Evolutionary conservation across 2,797 vertebrate genomes (phyloP).

Genomic region (Paedocypris micromegethes): DNA sequence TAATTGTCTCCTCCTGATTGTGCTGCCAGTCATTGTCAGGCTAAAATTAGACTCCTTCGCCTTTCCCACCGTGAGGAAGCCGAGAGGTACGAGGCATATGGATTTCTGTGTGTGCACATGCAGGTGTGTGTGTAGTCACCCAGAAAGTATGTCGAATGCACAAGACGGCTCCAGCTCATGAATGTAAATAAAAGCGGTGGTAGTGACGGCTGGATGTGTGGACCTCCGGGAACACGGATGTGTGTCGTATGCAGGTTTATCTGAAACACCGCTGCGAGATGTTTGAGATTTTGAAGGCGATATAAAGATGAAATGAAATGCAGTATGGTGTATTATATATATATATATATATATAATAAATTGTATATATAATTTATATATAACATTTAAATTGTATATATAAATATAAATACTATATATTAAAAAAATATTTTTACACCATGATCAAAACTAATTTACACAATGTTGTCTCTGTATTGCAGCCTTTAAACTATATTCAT

Average conservation of each 20-base stretch:
- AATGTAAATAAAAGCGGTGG: slow-evolving; percentile 32
- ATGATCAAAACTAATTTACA: too few species aligned
- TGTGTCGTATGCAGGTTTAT: neutral
- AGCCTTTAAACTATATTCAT: too few species aligned
- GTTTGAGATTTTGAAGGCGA: neutral
- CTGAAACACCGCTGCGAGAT: neutral
- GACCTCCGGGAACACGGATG: neutral
- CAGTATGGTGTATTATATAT: too few species aligned
- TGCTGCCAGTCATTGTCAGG: slow-evolving; percentile 30
- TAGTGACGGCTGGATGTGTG: neutral
- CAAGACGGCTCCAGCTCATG: slow-evolving; percentile 8
- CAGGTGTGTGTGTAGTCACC: slow-evolving; percentile 3
- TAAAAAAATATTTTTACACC: too few species aligned
- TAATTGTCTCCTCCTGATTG: slow-evolving; percentile 42
- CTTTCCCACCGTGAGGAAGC: slow-evolving; percentile 18
- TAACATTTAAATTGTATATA: too few species aligned
- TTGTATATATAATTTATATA: too few species aligned
- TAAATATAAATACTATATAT: too few species aligned
- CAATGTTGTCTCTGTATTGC: too few species aligned
- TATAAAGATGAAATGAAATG: slow-evolving; percentile 2
- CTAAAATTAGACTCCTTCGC: slow-evolving; percentile 42
- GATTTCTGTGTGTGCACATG: slow-evolving; percentile 9
- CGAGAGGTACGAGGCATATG: slow-evolving; percentile 3
- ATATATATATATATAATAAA: too few species aligned
- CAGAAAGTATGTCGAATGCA: slow-evolving; percentile 28